phyloP scores from a whole-genome alignment of 2,888 invertebrate genomes.

The Laspeyria flexula region DNA sequence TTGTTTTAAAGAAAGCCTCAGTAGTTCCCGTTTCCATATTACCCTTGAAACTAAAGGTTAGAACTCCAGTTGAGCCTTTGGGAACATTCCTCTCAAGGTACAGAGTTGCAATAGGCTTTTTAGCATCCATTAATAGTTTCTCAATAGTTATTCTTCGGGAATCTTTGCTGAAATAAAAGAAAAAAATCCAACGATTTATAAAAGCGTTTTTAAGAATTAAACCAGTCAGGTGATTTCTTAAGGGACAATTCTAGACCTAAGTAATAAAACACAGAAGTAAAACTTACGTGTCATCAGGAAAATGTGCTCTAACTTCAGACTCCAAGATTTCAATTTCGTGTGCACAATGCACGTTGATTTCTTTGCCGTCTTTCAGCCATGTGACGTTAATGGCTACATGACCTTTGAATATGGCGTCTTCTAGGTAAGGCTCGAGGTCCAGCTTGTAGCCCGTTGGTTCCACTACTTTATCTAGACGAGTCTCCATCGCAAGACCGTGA shows the following conservation, averaged over 20 bases:
- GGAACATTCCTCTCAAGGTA: slow-evolving; percentile 86
- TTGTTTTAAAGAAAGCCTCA: slow-evolving; percentile 90
- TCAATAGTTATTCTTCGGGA: slow-evolving; percentile 61
- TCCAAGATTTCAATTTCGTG: slow-evolving; percentile 87
- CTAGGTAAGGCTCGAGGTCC: slow-evolving; percentile 88
- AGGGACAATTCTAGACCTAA: too few species aligned
- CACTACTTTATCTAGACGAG: slow-evolving; percentile 87
- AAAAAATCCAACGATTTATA: neutral
- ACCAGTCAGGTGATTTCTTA: too few species aligned
- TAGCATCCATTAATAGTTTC: slow-evolving; percentile 82
- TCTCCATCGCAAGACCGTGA: slow-evolving; percentile 87
- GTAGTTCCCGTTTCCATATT: slow-evolving; percentile 87
- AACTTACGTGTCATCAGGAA: slow-evolving; percentile 63
- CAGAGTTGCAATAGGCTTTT: slow-evolving; percentile 87
- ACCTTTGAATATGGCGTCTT: slow-evolving; percentile 89
- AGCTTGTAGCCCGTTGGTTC: slow-evolving; percentile 89
- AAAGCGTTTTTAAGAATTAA: too few species aligned
- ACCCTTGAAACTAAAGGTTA: slow-evolving; percentile 89
- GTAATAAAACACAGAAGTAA: too few species aligned
- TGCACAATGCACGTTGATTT: slow-evolving; percentile 88
- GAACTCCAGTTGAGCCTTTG: slow-evolving; percentile 85
- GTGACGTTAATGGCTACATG: slow-evolving; percentile 89
- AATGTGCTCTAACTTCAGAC: slow-evolving; percentile 71
- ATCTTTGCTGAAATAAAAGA: slow-evolving; percentile 48
- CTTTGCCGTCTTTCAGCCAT: slow-evolving; percentile 87